Evolutionary conservation across 2,797 vertebrate genomes (phyloP), one percentile per base, ranked within the genome.

Genomic region (Dermochelys coriacea): DNA sequence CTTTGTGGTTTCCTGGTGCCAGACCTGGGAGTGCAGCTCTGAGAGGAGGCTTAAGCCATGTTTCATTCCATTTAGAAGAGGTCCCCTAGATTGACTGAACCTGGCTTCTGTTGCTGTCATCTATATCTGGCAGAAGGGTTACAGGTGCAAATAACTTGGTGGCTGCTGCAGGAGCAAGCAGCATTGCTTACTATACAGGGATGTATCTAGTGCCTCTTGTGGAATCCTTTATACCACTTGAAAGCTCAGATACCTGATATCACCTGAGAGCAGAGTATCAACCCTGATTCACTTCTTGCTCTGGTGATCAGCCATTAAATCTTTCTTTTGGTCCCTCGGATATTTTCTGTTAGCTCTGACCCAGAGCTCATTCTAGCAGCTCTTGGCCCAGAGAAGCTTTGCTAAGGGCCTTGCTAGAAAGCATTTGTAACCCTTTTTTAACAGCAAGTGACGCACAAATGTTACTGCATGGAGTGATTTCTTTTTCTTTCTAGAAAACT

Each of bases 391-490:
- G 41, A 84, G 41, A 2, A 1, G 52, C 79, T 45, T 6, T 47
- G 25, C 2, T 19, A 83, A 49, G 71, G 7, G 3, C 7, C 12
- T 74, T 61, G 85, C 34, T 8, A 88, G 61, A 61, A 8, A 51
- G 4, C 9, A 37, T 34, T 51, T 1, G 0, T 34, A 6, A 52
- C 79, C n/a, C 0, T 45, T 90, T 89, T 41, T 47, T 3, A 15
- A 10, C n/a, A 57, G 10, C 41, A 29, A 27, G 12, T 29, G 21
- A 12, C 23, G 12, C 37, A 11, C 37, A 64, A 18, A 19, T 84
- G 18, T 41, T 51, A 9, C 12, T 54, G 57, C 0, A 0, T 51
- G 18, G 25, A 41, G 25, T 18, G 31, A 27, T 61, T 14, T 31
- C 47, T 83, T 41, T 74, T 57, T 45, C 12, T n/a, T 84, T 55